These are phyloP conservation scores for Perizoma flavofasciatum DNA, from an alignment of 2,888 invertebrate species.

Conservation along the genomic window DNA sequence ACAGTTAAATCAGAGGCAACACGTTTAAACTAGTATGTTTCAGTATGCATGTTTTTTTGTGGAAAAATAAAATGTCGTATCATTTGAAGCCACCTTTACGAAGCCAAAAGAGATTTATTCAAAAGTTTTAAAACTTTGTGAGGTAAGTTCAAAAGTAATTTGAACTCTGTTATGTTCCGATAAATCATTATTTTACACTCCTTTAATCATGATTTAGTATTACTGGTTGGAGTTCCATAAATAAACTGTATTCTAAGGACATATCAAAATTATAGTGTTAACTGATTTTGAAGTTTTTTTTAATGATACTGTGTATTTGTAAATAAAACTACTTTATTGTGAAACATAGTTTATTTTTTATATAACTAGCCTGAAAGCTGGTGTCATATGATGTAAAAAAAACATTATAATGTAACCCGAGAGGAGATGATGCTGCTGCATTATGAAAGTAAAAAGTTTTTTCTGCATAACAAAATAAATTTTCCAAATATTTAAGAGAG, in stretches of 20 bases:
- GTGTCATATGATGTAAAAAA: too few relatives aligned
- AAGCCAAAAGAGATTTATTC: constrained; percentile 23
- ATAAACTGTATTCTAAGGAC: constrained; percentile 8
- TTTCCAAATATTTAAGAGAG: too few relatives aligned
- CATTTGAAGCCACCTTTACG: constrained; percentile 6
- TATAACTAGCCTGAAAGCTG: too few relatives aligned
- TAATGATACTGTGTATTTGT: background rate
- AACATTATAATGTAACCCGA: too few relatives aligned
- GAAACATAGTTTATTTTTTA: background rate
- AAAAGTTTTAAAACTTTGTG: constrained; percentile 23
- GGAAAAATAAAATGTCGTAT: too few relatives aligned
- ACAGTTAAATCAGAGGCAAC: too few relatives aligned
- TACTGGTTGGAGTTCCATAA: background rate
- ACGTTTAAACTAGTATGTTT: background rate
- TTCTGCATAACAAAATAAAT: too few relatives aligned
- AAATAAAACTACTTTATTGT: background rate
- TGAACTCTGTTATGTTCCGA: constrained; percentile 28
- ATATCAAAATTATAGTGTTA: constrained; percentile 8
- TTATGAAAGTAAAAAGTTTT: too few relatives aligned
- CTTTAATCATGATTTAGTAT: background rate
- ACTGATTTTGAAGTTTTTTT: background rate
- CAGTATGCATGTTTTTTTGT: too few relatives aligned
- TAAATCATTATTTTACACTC: constrained; percentile 25
- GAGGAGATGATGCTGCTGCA: too few relatives aligned
- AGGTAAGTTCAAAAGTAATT: constrained; percentile 28